phyloP scores from a whole-genome alignment of 2,888 invertebrate genomes.

The Tetheella fluctuosa region DNA sequence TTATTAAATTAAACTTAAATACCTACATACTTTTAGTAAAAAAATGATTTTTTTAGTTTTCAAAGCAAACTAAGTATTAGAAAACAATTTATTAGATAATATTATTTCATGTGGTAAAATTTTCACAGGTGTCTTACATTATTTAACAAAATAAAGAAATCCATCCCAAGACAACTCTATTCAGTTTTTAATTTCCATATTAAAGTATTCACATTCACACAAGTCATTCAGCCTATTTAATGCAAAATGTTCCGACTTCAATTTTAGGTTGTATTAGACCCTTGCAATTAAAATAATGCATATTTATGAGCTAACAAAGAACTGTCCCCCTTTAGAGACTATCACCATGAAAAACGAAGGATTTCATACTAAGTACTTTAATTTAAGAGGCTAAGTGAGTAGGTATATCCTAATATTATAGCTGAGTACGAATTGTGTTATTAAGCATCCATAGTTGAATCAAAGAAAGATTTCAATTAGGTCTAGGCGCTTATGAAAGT shows the following conservation, averaged over 20 bases:
- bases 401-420: background rate
- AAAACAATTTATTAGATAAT: no score
- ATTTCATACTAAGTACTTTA: conserved; percentile 12
- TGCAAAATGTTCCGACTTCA: conserved; percentile 8
- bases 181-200: background rate
- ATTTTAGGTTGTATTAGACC: conserved; percentile 3
- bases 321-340: background rate
- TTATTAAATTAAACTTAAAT: no score
- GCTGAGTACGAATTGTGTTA: background rate
- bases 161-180: background rate
- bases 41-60: no score
- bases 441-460: background rate
- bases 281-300: conserved; percentile 7
- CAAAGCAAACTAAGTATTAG: no score
- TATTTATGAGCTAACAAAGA: conserved; percentile 13
- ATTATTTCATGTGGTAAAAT: no score
- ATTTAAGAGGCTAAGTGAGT: background rate
- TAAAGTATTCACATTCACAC: background rate
- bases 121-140: no score
- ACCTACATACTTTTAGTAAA: no score
- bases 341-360: conserved; percentile 3
- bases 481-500: no score
- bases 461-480: no score
- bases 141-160: background rate
- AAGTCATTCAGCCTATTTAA: background rate